Evolutionary conservation across 2,888 invertebrate species (phyloP), one percentile per base, ranked within the genome.

Genomic region (Drosophila seclusa): DNA sequence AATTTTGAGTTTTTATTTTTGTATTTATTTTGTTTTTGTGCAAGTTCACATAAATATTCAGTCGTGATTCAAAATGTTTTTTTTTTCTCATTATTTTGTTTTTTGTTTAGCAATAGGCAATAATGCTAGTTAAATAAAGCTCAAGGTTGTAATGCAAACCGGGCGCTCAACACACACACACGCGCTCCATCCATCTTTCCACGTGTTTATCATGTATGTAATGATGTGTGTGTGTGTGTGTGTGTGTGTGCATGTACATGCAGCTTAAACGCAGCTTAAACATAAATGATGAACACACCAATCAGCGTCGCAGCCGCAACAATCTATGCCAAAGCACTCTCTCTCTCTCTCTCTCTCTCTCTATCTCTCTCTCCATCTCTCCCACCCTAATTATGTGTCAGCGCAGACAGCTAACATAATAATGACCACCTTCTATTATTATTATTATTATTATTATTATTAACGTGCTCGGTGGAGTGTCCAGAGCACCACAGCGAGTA

Each of bases 21-120:
- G 13, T 13, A 45, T 21, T 24, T 7, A 21, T 27, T 34, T 48
- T 45, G 45, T 38, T 7, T 34, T 65, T 52, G 86, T 88, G 88
- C 85, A 80, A 76, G 68, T 73, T 90, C 82, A 83, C 90, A 90
- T 74, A 83, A 87, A 88, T 45, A 45, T 87, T 87, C 86, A 87
- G 86, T 87, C 86, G 90, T 90, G 89, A 87, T 90, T 83, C 66
- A 79, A 82, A 82, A 85, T 69, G 65, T 73, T 73, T 74, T 69
- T 52, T 36, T 18, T 53, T 77, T 53, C 57, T 69, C 16, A 52
- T 66, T 63, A 42, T 50, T 50, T 61, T 71, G 31, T 16, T 59
- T 34, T 63, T 52, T 48, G 53, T 54, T 60, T 60, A 60, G 57
- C 61, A 69, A 61, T 66, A 67, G n/a, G 63, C 52, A 36, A 29